These are phyloP conservation scores for Marisa cornuarietis DNA, from an alignment of 1,140 invertebrate genomes.

Conservation along the genomic window DNA sequence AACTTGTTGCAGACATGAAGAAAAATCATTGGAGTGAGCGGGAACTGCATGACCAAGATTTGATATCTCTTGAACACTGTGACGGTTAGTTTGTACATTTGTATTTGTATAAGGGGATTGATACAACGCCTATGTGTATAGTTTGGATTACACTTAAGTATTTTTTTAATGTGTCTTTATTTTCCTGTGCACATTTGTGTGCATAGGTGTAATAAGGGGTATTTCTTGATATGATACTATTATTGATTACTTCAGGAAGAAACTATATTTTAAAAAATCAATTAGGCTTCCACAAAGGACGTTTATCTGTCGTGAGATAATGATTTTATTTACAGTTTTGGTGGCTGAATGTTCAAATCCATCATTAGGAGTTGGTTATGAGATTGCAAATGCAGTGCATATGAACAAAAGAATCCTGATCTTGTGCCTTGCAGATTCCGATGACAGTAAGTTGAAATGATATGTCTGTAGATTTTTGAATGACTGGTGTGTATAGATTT, in stretches of 20 bases:
- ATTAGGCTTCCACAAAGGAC: background rate
- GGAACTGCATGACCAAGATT: no score
- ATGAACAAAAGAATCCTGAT: background rate
- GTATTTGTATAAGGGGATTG: no score
- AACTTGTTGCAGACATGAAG: no score
- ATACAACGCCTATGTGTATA: no score
- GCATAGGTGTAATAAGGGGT: background rate
- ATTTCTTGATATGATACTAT: background rate
- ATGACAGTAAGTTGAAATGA: background rate
- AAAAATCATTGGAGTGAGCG: no score
- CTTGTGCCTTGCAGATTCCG: background rate
- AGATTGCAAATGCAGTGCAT: background rate
- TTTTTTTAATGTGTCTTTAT: background rate
- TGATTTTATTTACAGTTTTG: background rate
- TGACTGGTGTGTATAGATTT: background rate
- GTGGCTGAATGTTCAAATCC: constrained; percentile 3
- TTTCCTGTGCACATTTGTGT: background rate
- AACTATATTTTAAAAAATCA: background rate
- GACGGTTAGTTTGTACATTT: no score
- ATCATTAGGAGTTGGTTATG: background rate
- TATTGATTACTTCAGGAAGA: background rate
- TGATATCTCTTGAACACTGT: no score
- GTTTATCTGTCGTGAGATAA: no score
- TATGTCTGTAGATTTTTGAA: background rate
- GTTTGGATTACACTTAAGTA: no score